Conservation (phyloP, 2,888 invertebrate species). For the Alcis repandata region DNA sequence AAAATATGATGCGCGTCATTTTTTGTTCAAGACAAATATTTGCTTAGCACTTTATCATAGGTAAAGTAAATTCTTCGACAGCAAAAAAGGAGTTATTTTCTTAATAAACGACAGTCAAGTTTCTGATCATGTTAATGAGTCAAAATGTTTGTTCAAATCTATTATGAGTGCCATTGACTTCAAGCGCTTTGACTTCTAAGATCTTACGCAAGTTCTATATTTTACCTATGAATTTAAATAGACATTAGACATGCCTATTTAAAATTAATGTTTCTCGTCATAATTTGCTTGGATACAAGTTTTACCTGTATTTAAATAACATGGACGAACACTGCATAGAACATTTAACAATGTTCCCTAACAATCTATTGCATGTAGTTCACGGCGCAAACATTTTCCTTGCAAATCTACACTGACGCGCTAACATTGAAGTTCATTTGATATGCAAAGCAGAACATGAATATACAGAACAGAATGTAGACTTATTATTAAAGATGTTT, state of each 20-base stretch:
- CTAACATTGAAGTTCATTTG: conserved; percentile 54
- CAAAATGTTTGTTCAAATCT: conserved; percentile 20
- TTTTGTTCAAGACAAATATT: conserved; percentile 31
- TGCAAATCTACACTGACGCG: conserved; percentile 51
- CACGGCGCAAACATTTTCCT: conserved; percentile 47
- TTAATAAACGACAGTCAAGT: conserved; percentile 22
- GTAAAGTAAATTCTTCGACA: conserved; percentile 21
- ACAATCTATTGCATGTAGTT: conserved; percentile 61
- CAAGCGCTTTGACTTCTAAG: conserved; percentile 3
- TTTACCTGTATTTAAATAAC: neutral
- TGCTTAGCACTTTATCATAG: conserved; percentile 28
- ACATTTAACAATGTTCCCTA: conserved; percentile 44
- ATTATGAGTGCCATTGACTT: conserved; percentile 24
- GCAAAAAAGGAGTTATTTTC: conserved; percentile 31
- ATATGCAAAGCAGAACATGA: conserved; percentile 55
- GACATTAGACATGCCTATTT: conserved; percentile 5
- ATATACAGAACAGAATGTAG: conserved; percentile 33
- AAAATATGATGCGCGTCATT: conserved; percentile 24
- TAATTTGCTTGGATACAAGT: neutral
- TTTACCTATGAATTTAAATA: conserved; percentile 7
- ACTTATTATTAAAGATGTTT: conserved; percentile 32
- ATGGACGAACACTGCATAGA: neutral
- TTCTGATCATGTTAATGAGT: conserved; percentile 24
- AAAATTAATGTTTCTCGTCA: neutral
- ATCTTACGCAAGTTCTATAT: conserved; percentile 4